Percentiles rank a stretch among this genome's conserved stretches.
Evolutionary conservation across 1,140 invertebrate species (phyloP).

Genomic region (Musca domestica): DNA sequence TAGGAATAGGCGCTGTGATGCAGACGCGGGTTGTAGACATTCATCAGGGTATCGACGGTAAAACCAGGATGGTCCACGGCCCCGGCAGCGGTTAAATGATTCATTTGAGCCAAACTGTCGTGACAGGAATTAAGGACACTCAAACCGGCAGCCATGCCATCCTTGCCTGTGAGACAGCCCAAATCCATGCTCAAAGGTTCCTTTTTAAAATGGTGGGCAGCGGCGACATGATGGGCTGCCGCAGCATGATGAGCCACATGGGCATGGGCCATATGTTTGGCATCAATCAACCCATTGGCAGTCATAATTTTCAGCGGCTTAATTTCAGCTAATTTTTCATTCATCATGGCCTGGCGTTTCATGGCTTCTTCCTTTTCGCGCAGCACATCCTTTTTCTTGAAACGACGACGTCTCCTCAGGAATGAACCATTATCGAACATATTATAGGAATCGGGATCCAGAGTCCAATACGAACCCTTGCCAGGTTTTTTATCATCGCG

Average conservation of each 20-base stretch:
- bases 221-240: background rate
- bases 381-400: slow-evolving; percentile 93
- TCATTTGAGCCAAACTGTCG: slow-evolving; percentile 53
- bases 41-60: slow-evolving; percentile 53
- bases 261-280: slow-evolving; percentile 49
- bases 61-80: slow-evolving; percentile 50
- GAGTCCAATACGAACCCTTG: slow-evolving; percentile 96
- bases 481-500: slow-evolving; percentile 90
- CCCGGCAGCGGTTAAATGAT: slow-evolving; percentile 39
- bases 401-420: slow-evolving; percentile 82
- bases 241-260: slow-evolving; percentile 21
- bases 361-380: slow-evolving; percentile 84
- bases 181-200: slow-evolving; percentile 46
- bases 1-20: slow-evolving; percentile 53
- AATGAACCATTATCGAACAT: slow-evolving; percentile 99
- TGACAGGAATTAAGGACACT: slow-evolving; percentile 51
- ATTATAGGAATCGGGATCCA: slow-evolving; percentile 94
- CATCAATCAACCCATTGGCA: slow-evolving; percentile 44
- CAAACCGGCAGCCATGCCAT: slow-evolving; percentile 37
- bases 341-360: slow-evolving; percentile 65
- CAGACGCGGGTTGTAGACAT: slow-evolving; percentile 53
- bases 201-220: slow-evolving; percentile 40
- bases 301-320: slow-evolving; percentile 53
- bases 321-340: slow-evolving; percentile 52
- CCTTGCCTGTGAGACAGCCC: slow-evolving; percentile 48